A percentile compares a stretch with the other conserved stretches of the same genome.
Conservation (phyloP, 2,888 invertebrate genomes). For the Erebia aethiops region DNA sequence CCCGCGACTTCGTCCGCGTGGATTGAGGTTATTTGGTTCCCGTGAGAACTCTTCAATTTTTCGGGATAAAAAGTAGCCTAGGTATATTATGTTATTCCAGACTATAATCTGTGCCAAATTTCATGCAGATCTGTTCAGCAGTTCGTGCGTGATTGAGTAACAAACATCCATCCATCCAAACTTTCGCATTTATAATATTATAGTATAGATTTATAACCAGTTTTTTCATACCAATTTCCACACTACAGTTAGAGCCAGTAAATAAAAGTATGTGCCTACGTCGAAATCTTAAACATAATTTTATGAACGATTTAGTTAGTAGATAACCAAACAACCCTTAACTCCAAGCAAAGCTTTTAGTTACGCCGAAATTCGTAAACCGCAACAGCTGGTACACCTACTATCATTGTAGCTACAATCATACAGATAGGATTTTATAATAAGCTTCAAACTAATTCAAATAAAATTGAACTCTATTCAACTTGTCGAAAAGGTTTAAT, state of each 20-base stretch:
- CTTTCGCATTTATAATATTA: too few species aligned
- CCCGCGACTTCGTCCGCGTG: too few species aligned
- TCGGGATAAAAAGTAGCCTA: too few species aligned
- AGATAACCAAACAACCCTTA: conserved; percentile 53
- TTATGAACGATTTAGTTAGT: conserved; percentile 16
- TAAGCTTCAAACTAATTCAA: conserved; percentile 47
- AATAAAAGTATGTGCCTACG: background rate
- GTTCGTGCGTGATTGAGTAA: too few species aligned
- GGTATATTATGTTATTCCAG: too few species aligned
- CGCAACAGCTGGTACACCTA: conserved; percentile 74
- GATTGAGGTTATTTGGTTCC: too few species aligned
- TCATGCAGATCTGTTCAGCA: too few species aligned
- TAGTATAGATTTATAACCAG: too few species aligned
- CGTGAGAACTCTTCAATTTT: too few species aligned
- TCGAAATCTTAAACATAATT: conserved; percentile 8
- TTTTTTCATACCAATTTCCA: too few species aligned
- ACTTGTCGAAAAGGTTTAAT: conserved; percentile 41
- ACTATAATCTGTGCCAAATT: too few species aligned
- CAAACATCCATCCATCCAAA: too few species aligned
- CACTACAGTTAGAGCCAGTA: background rate
- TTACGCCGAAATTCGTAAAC: conserved; percentile 74
- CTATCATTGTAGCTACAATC: conserved; percentile 58
- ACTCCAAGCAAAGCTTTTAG: conserved; percentile 70
- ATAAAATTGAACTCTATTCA: conserved; percentile 44
- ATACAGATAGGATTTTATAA: conserved; percentile 72